Evolutionary conservation across 2,113 vertebrate genomes (phyloP).

Genomic region (Cepphus grylle): DNA sequence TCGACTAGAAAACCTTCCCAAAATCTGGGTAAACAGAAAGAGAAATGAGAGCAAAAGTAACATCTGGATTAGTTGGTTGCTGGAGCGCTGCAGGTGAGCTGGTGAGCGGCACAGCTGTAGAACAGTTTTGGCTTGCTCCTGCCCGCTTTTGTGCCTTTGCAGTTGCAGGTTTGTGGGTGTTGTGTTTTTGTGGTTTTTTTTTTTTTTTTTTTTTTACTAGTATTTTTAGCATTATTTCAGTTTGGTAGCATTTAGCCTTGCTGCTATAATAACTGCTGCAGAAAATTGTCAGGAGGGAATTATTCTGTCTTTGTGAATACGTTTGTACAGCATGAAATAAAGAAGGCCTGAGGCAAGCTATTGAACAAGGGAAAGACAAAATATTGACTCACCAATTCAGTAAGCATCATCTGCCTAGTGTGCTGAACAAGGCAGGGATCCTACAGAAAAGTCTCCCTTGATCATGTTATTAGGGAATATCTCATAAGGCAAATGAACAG

Average conservation of each 20-base stretch:
- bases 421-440: background rate
- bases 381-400: conserved; percentile 21
- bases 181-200: no score
- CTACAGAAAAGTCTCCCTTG: background rate
- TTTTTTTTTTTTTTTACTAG: background rate
- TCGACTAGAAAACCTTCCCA: rapidly evolving
- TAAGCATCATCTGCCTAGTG: background rate
- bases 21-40: background rate
- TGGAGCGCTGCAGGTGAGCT: background rate
- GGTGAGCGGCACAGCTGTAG: background rate
- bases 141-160: background rate
- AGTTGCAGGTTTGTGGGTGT: background rate
- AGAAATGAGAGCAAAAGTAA: background rate
- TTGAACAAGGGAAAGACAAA: conserved; percentile 5
- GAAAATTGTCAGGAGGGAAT: background rate
- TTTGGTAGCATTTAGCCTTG: conserved; percentile 11
- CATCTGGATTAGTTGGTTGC: background rate
- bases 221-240: conserved; percentile 17
- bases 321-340: conserved; percentile 13
- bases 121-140: background rate
- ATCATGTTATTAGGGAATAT: background rate
- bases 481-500: background rate
- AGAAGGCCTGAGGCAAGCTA: conserved; percentile 15
- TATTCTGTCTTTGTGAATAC: conserved; percentile 3
- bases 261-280: background rate